Evolutionary conservation across 2,113 vertebrate genomes (phyloP).

Genomic region (Atractosteus spatula): DNA sequence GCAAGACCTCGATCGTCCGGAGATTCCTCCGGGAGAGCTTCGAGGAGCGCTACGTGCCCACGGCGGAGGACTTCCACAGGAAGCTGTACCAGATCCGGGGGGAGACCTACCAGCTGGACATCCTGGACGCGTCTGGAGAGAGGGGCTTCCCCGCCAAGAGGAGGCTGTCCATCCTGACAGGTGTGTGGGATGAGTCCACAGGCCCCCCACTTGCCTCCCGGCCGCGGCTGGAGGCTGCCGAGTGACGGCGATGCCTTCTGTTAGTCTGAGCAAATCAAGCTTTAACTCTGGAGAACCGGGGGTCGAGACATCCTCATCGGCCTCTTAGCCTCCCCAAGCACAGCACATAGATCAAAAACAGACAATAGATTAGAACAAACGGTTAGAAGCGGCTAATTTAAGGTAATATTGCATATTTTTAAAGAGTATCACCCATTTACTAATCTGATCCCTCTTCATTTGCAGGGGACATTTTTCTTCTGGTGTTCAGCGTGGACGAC

Average conservation of each 20-base stretch:
- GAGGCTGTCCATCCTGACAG: slow-evolving; percentile 66
- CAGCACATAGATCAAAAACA: too few relatives aligned
- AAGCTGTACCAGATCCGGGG: slow-evolving; percentile 66
- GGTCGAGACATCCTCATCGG: too few relatives aligned
- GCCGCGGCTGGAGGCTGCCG: too few relatives aligned
- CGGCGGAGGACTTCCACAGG: slow-evolving; percentile 66
- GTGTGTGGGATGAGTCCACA: slow-evolving; percentile 40
- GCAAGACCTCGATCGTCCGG: slow-evolving; percentile 62
- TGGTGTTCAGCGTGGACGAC: slow-evolving; percentile 65
- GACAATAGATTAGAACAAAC: too few relatives aligned
- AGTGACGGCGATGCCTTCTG: too few relatives aligned
- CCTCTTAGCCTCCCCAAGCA: too few relatives aligned
- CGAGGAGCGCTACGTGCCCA: slow-evolving; percentile 57
- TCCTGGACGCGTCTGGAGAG: slow-evolving; percentile 63
- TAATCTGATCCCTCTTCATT: not conserved
- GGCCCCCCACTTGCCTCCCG: not conserved
- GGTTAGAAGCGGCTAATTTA: too few relatives aligned
- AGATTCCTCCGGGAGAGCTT: slow-evolving; percentile 58
- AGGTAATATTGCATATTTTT: too few relatives aligned
- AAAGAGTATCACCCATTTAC: too few relatives aligned
- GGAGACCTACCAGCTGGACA: slow-evolving; percentile 61
- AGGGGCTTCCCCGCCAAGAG: slow-evolving; percentile 65
- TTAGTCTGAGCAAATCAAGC: too few relatives aligned
- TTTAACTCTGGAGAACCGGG: too few relatives aligned
- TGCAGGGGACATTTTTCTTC: slow-evolving; percentile 65